Conservation (phyloP, 1,140 invertebrate genomes). For the Drosophila takahashii region DNA sequence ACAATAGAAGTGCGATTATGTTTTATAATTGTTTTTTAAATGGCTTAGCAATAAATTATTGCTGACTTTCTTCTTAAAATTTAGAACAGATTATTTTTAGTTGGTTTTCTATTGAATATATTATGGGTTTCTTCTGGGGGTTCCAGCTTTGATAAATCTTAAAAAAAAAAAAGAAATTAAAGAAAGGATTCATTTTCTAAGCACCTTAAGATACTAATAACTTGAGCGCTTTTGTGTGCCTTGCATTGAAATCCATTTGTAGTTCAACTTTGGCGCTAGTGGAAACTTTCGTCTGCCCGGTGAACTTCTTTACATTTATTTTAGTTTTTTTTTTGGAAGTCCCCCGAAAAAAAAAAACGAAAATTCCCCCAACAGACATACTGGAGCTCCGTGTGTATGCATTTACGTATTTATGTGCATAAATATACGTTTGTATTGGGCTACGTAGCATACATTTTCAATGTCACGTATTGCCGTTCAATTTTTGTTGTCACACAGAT, state of each 20-base stretch:
- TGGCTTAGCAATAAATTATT: too few species aligned
- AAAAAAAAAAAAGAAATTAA: too few species aligned
- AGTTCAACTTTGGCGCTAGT: constrained; percentile 2
- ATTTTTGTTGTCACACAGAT: constrained; percentile 35
- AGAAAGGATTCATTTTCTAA: too few species aligned
- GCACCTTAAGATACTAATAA: background rate
- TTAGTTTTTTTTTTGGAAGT: background rate
- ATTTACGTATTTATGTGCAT: constrained; percentile 9
- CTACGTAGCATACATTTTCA: constrained; percentile 57
- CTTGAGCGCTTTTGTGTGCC: background rate
- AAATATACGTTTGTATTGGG: constrained; percentile 11
- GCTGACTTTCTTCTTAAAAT: too few species aligned
- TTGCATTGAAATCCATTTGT: constrained; percentile 7
- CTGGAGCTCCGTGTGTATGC: background rate
- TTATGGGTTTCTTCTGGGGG: too few species aligned
- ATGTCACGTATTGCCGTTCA: constrained; percentile 54
- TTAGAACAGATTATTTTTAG: too few species aligned
- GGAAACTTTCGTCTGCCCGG: constrained; percentile 9
- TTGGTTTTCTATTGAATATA: too few species aligned
- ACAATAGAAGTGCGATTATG: too few species aligned
- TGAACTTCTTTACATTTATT: constrained; percentile 8
- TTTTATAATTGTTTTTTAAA: too few species aligned
- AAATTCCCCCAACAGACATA: constrained; percentile 5
- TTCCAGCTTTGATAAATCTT: too few species aligned
- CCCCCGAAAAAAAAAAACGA: background rate